These are phyloP conservation scores for Acronicta alni DNA, from an alignment of 2,888 invertebrate species.

Conservation along the genomic window DNA sequence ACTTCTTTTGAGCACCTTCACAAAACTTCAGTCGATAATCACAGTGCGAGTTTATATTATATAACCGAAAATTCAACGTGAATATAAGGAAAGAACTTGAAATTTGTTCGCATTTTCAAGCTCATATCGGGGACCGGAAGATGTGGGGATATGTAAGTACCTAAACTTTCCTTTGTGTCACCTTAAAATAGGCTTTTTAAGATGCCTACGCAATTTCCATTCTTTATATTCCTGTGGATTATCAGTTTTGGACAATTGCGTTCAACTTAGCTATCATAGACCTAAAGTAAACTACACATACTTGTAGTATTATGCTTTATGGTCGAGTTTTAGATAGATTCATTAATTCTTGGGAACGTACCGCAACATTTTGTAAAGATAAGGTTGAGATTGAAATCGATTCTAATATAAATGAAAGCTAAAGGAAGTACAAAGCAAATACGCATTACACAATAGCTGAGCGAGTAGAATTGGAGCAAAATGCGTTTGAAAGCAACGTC, in stretches of 20 bases:
- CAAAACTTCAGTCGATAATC: slow-evolving; percentile 4
- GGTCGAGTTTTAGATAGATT: no score
- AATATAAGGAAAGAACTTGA: slow-evolving; percentile 25
- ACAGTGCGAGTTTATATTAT: slow-evolving; percentile 13
- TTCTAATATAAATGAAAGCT: not conserved
- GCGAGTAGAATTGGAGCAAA: slow-evolving; percentile 1
- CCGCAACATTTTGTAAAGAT: not conserved
- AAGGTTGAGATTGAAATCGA: not conserved
- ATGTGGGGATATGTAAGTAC: not conserved
- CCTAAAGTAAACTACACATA: no score
- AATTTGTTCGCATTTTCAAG: slow-evolving; percentile 30
- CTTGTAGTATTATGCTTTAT: no score
- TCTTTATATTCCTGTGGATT: slow-evolving; percentile 4
- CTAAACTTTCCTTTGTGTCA: slow-evolving; percentile 14
- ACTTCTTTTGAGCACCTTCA: not conserved
- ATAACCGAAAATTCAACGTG: slow-evolving; percentile 5
- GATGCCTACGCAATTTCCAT: not conserved
- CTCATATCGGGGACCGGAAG: slow-evolving; percentile 5
- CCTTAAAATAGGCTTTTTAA: not conserved
- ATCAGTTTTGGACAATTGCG: slow-evolving; percentile 6
- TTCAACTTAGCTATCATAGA: no score
- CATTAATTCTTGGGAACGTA: not conserved
- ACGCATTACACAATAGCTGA: slow-evolving; percentile 1
- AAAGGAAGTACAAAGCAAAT: slow-evolving; percentile 4
- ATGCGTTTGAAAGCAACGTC: slow-evolving; percentile 2